Conservation (phyloP, 2,888 invertebrate genomes). For the Crioceris asparagi region DNA sequence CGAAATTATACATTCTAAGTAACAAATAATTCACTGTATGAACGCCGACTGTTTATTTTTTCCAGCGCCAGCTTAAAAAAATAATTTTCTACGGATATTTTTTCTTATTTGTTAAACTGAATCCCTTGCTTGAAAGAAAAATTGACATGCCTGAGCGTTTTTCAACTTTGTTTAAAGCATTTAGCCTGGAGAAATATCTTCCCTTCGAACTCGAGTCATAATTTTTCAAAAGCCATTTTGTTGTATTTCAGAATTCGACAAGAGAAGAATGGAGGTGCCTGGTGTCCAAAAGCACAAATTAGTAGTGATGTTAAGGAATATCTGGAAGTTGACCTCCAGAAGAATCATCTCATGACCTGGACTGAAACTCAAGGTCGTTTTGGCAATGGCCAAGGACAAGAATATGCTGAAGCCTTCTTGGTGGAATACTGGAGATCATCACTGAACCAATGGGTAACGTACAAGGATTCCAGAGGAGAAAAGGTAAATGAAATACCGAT, state of each 20-base stretch:
- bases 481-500: slow-evolving; percentile 52
- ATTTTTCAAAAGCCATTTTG: no score
- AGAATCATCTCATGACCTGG: slow-evolving; percentile 67
- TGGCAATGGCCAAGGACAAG: slow-evolving; percentile 83
- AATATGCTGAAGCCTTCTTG: slow-evolving; percentile 74
- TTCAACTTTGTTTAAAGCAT: no score
- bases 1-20: no score
- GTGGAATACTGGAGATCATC: slow-evolving; percentile 70
- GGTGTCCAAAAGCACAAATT: slow-evolving; percentile 82
- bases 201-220: no score
- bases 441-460: slow-evolving; percentile 63
- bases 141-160: no score
- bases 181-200: no score
- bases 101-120: no score
- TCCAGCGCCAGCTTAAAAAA: no score
- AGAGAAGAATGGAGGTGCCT: slow-evolving; percentile 81
- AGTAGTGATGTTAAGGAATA: slow-evolving; percentile 67
- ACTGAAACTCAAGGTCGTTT: slow-evolving; percentile 86
- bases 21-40: no score
- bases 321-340: slow-evolving; percentile 67
- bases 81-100: no score
- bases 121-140: no score
- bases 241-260: slow-evolving; percentile 70
- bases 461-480: slow-evolving; percentile 66
- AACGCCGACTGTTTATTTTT: no score